These are phyloP conservation scores for Coreoperca whiteheadi DNA, from an alignment of 2,113 vertebrate genomes.

Conservation along the genomic window DNA sequence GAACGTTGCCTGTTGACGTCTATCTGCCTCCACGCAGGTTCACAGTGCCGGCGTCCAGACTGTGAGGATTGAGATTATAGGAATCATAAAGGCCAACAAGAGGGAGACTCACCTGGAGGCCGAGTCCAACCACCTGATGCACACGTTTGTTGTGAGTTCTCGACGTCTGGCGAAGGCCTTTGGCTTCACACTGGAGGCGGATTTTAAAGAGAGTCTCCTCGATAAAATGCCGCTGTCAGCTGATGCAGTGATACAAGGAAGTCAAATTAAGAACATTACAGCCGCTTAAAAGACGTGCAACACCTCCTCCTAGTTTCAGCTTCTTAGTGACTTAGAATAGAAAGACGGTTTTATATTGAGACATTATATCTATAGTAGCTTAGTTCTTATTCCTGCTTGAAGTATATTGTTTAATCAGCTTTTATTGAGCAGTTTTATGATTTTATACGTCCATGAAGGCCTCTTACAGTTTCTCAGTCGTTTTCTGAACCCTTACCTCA, in stretches of 20 bases:
- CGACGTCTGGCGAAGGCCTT: neutral
- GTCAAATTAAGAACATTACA: neutral
- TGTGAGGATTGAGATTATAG: neutral
- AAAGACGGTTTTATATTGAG: no score
- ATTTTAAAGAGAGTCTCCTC: neutral
- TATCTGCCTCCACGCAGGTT: conserved; percentile 15
- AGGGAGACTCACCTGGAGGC: conserved; percentile 12
- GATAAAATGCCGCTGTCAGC: neutral
- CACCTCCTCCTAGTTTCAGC: no score
- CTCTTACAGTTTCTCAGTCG: no score
- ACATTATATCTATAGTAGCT: no score
- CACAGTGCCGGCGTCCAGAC: neutral
- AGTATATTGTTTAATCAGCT: no score
- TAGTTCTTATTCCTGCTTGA: no score
- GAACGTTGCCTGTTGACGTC: no score
- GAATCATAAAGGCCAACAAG: neutral
- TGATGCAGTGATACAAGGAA: conserved; percentile 16
- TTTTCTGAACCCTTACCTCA: no score
- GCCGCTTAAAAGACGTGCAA: no score
- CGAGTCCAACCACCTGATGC: rapidly evolving
- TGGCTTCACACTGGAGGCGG: rapidly evolving
- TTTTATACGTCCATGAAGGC: no score
- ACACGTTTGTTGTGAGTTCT: neutral
- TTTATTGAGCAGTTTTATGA: no score
- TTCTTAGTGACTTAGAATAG: no score